Evolutionary conservation across 2,888 invertebrate species (phyloP), one percentile per base, ranked within the genome.

Genomic region (Caenorhabditis auriculariae): DNA sequence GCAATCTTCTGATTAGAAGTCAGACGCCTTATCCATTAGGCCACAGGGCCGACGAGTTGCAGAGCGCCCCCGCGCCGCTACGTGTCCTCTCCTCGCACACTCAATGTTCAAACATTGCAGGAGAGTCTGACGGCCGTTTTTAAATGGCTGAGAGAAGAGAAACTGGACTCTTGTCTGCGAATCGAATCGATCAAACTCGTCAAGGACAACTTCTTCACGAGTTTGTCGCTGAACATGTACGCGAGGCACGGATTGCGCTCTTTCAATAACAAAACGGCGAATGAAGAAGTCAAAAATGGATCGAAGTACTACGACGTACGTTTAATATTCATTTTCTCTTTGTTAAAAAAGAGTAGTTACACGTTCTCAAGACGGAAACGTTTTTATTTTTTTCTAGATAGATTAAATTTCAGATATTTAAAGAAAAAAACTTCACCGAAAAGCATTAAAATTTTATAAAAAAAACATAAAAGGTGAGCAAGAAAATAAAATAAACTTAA

Each of bases 1-100:
- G 52, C 56, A 59, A 60, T 63, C 63, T 63, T 63, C 60, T 63
- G 63, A 63, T 63, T 60, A 63, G 63, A 63, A 63, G 60, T 63
- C 63, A 63, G 60, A 63, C 41, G 0, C 24, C 54, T 54, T 53
- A 44, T 44, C 44, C 44, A 44, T 44, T 44, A 44, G 44, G 44
- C 44, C 44, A 44, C 44, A 44, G 29, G 44, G 44, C 44, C 44
- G 4, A 28, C 26, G 23, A 19, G 27, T 9, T 7, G 6, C n/a
- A n/a, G n/a, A n/a, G 24, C 7, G 17, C 27, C 21, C n/a, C 15
- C 24, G 26, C 26, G n/a, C 5, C 27, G 24, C 43, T 2, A 3
- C n/a, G 6, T 26, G n/a, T 26, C n/a, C 28, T 43, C 28, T 27
- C 12, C n/a, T 47, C 44, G 15, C 50, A 66, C 63, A 51, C 52